phyloP scores from a whole-genome alignment of 2,888 invertebrate genomes.

The Opisthograptis luteolata region DNA sequence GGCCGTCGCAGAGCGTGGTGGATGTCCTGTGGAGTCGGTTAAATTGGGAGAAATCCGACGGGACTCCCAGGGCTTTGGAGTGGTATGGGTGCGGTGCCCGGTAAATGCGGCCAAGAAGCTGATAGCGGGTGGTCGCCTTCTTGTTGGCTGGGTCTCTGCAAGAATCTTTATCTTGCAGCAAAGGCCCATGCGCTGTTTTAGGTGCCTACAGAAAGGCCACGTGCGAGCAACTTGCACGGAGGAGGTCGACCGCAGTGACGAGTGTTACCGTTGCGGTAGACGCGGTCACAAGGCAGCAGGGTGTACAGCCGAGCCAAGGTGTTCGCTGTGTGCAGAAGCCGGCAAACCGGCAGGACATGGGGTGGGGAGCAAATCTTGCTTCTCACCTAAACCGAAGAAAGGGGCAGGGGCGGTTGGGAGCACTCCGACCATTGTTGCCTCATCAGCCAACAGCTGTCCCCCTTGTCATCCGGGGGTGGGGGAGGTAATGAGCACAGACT shows the following conservation, averaged over 20 bases:
- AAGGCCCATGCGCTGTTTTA: not conserved
- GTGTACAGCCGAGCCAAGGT: not conserved
- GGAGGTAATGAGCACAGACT: not conserved
- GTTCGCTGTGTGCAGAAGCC: constrained; percentile 1
- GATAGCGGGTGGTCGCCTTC: not conserved
- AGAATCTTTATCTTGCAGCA: not conserved
- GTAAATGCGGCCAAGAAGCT: not conserved
- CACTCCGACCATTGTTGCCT: not conserved
- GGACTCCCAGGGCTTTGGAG: not conserved
- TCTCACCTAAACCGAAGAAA: not conserved
- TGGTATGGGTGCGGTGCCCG: not conserved
- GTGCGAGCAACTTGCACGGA: not conserved
- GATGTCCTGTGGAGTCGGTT: not conserved
- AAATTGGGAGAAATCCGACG: not conserved
- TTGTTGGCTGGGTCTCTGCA: not conserved
- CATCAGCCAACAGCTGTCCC: not conserved
- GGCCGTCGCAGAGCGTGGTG: not conserved
- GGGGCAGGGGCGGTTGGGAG: not conserved
- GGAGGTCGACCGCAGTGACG: not conserved
- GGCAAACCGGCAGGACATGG: not conserved
- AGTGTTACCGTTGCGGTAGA: constrained; percentile 1
- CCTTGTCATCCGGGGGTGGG: not conserved
- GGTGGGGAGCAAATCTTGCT: constrained; percentile 2
- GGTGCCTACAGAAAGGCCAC: not conserved
- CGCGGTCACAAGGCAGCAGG: not conserved